Conservation (phyloP, 2,113 vertebrate genomes). For the Himantopus leucocephalus region DNA sequence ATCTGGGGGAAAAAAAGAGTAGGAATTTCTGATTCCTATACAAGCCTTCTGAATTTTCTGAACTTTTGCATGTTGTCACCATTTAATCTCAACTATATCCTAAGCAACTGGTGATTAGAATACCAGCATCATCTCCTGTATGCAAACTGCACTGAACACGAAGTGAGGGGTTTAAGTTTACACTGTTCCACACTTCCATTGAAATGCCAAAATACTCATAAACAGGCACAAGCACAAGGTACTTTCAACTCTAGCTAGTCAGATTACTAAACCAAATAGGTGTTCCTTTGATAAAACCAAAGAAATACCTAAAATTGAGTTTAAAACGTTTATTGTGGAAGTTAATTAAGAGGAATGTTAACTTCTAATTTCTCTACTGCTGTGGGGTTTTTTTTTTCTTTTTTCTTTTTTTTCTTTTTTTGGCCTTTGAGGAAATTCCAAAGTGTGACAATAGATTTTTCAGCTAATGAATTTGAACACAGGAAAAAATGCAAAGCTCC, state of each 20-base stretch:
- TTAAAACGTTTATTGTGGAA: neutral
- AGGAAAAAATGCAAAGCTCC: neutral
- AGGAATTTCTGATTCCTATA: neutral
- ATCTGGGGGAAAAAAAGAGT: neutral
- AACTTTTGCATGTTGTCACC: neutral
- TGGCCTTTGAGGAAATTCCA: neutral
- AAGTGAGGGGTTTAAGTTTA: neutral
- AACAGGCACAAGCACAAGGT: neutral
- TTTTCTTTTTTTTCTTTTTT: neutral
- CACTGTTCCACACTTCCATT: neutral
- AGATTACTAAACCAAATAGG: neutral
- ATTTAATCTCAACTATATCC: neutral
- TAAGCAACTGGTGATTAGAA: neutral
- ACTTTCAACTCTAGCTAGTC: neutral
- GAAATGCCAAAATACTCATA: neutral
- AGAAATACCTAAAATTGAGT: neutral
- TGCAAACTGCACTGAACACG: rapidly evolving
- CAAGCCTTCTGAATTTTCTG: neutral
- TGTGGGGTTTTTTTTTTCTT: neutral
- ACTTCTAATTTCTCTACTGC: neutral
- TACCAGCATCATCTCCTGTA: neutral
- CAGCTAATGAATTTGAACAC: neutral
- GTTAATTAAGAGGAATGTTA: neutral
- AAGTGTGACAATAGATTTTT: neutral
- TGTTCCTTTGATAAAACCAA: neutral